Base-by-base conservation (phyloP, 2,797 vertebrate genomes). In the Pyrocephalus nanus region DNA sequence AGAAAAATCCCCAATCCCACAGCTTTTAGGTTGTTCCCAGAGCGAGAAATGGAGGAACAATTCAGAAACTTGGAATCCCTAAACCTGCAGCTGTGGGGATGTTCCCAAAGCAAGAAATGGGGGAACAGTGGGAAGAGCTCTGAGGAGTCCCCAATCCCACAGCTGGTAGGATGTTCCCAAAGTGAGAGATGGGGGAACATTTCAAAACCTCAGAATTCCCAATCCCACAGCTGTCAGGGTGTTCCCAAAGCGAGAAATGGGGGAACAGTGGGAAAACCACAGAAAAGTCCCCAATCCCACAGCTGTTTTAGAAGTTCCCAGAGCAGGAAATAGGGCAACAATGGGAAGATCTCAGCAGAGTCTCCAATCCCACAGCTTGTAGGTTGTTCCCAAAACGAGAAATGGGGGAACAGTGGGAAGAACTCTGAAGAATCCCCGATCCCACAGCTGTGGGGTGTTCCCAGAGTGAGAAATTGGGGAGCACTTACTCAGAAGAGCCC, bases 201-300 rank as follows among this genome's bases (percentile, higher is more conserved):
- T 65, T 6, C 8, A 26, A n/a, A 21, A 43, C 11, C 8, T 32
- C 6, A 0, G 14, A 51, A 15, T 25, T 53, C 36, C 22, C 20
- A 1, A 47, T 51, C 4, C 48, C 0, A 11, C 9, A 7, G 27
- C 11, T 86, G 5, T 4, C 12, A 2, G 10, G 0, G 0, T 48
- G 40, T 82, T 83, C 36, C 66, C 53, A 15, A 78, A 88, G 26
- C 0, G 4, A 74, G 74, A 79, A 79, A 38, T 47, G 25, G 43
- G 69, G 57, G 55, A 74, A 36, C 26, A 27, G 0, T 38, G 18
- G 18, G 18, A 43, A 43, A 43, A 43, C 19, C 6, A 18, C 2
- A 0, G 4, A 20, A 22, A 8, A 16, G 6, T 4, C 16, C 10
- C 20, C 9, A 0, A n/a, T 50, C 11, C 25, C 0, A 25, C 1